Percentiles rank a stretch among this genome's conserved stretches.
These are phyloP conservation scores for Dermolepida albohirtum DNA, from an alignment of 2,888 invertebrate species.

Conservation along the genomic window DNA sequence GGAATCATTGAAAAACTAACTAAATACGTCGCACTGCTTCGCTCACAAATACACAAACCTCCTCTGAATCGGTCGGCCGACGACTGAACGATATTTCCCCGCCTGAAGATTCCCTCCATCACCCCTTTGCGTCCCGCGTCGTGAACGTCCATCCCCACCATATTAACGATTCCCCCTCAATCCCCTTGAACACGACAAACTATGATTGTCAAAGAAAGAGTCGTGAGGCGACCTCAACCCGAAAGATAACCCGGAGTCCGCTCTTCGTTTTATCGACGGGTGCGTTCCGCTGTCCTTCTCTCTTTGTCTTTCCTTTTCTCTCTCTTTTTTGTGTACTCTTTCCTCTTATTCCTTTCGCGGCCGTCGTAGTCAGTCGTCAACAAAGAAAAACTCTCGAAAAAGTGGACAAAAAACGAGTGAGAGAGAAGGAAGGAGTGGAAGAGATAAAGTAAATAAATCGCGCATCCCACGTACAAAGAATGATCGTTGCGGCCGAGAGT, in stretches of 20 bases:
- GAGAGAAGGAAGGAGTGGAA: constrained; percentile 4
- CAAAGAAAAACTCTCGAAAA: constrained; percentile 39
- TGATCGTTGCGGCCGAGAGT: constrained; percentile 31
- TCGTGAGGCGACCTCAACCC: constrained; percentile 60
- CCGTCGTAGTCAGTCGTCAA: constrained; percentile 22
- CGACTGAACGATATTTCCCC: constrained; percentile 59
- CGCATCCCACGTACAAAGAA: constrained; percentile 36
- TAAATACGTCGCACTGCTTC: constrained; percentile 34
- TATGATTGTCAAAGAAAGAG: constrained; percentile 61
- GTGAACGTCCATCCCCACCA: constrained; percentile 59
- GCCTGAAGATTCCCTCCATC: constrained; percentile 57
- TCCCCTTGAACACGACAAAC: constrained; percentile 57
- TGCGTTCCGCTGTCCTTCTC: constrained; percentile 39
- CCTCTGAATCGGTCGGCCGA: constrained; percentile 46
- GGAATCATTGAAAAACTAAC: background rate
- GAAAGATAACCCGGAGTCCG: constrained; percentile 58
- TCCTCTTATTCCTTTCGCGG: constrained; percentile 28
- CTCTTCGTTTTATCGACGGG: constrained; percentile 41
- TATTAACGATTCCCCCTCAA: constrained; percentile 44
- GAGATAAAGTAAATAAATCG: constrained; percentile 37
- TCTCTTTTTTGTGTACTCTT: constrained; percentile 31
- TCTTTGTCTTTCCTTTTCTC: constrained; percentile 20
- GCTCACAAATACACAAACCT: constrained; percentile 34
- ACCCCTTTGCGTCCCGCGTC: constrained; percentile 57
- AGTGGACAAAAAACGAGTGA: constrained; percentile 35